phyloP scores from a whole-genome alignment of 2,797 vertebrate species.

The Melanogrammus aeglefinus region DNA sequence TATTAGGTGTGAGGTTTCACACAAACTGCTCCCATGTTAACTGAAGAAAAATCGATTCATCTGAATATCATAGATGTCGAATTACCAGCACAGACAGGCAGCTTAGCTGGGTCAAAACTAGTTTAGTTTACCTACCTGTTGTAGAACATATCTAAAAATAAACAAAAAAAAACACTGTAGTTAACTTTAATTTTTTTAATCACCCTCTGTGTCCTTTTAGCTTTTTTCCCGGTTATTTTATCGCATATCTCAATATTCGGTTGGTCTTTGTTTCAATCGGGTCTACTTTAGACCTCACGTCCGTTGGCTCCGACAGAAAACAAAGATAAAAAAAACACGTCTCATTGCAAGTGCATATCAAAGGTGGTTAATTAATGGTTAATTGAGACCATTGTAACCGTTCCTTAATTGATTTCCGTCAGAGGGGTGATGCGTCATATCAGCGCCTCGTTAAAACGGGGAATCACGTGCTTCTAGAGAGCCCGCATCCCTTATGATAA shows the following conservation, averaged over 20 bases:
- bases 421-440: background rate
- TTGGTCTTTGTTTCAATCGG: background rate
- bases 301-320: background rate
- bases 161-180: background rate
- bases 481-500: background rate
- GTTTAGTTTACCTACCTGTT: slow-evolving; percentile 1
- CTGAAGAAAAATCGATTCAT: background rate
- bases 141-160: background rate
- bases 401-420: background rate
- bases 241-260: background rate
- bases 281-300: background rate
- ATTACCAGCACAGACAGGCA: background rate
- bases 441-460: background rate
- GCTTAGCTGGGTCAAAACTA: slow-evolving; percentile 1
- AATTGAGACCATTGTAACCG: background rate
- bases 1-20: background rate
- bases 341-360: background rate
- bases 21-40: background rate
- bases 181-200: background rate
- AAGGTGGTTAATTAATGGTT: background rate
- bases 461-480: slow-evolving; percentile 52
- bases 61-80: background rate
- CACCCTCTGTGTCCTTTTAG: background rate
- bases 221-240: background rate
- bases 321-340: background rate